Evolutionary conservation across 2,888 invertebrate species (phyloP).

Genomic region (Diarsia dahlii): DNA sequence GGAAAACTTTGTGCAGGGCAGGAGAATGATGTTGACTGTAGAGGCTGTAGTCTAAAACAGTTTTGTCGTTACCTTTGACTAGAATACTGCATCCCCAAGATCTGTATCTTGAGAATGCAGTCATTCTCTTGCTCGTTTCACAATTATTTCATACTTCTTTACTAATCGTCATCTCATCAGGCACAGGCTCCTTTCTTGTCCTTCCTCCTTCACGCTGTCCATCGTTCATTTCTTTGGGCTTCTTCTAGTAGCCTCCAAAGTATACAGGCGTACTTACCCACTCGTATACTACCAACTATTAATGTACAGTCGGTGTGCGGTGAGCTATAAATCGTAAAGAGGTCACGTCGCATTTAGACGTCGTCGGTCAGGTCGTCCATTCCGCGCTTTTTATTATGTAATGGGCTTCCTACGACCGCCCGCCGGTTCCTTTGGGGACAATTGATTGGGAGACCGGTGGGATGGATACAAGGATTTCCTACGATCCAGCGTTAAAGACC

Average conservation of each 20-base stretch:
- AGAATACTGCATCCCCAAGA: too few relatives aligned
- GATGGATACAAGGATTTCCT: conserved; percentile 35
- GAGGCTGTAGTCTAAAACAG: too few relatives aligned
- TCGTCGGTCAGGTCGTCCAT: conserved; percentile 43
- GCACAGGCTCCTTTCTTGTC: not conserved
- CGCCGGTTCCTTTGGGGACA: conserved; percentile 49
- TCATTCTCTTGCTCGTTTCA: too few relatives aligned
- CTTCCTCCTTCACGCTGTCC: not conserved
- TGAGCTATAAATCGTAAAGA: conserved; percentile 55
- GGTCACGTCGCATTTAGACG: conserved; percentile 56
- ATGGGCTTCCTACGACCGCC: conserved; percentile 53
- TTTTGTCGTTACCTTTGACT: too few relatives aligned
- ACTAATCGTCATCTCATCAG: too few relatives aligned
- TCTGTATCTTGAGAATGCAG: too few relatives aligned
- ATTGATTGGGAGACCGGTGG: conserved; percentile 45
- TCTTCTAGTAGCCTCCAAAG: not conserved
- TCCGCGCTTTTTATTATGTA: conserved; percentile 63
- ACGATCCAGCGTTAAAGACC: not conserved
- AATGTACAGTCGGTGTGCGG: conserved; percentile 25
- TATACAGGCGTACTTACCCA: conserved; percentile 1
- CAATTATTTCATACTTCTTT: too few relatives aligned
- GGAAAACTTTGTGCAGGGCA: too few relatives aligned
- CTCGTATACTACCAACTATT: conserved; percentile 31
- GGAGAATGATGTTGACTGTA: too few relatives aligned
- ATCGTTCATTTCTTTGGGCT: not conserved